Percentiles rank a stretch among this genome's conserved stretches.
phyloP scores from a whole-genome alignment of 2,888 invertebrate genomes.

The Andrena hattorfiana region DNA sequence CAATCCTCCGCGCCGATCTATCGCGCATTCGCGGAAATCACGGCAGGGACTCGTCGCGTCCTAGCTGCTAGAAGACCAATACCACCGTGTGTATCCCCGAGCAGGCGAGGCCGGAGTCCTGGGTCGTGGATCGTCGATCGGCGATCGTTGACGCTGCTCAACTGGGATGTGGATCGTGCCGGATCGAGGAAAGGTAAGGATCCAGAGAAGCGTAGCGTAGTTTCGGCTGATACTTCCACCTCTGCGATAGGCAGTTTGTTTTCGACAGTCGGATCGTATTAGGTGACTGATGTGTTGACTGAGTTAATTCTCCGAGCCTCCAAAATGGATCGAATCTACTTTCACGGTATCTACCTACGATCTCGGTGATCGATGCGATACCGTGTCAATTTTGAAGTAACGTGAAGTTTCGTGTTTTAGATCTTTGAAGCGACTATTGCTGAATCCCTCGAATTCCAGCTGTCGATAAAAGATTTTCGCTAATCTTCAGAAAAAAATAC shows the following conservation, averaged over 20 bases:
- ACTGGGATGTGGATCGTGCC: conserved; percentile 25
- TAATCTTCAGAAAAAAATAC: too few species aligned
- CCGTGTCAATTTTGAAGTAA: too few species aligned
- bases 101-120: neutral
- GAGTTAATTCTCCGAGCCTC: too few species aligned
- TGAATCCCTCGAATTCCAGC: too few species aligned
- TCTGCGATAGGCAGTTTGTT: neutral
- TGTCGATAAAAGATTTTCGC: too few species aligned
- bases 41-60: neutral
- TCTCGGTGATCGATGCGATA: too few species aligned
- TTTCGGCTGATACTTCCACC: neutral
- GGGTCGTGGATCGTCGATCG: neutral
- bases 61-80: neutral
- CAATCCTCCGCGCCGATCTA: conserved; percentile 26
- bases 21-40: conserved; percentile 37
- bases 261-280: neutral
- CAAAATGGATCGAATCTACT: too few species aligned
- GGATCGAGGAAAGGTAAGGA: conserved; percentile 47
- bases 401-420: neutral
- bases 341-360: too few species aligned
- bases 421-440: neutral
- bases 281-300: too few species aligned
- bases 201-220: neutral
- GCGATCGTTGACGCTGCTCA: neutral
- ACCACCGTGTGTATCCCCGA: neutral